Conservation (phyloP, 2,797 vertebrate genomes). For the Epinephelus malabaricus region DNA sequence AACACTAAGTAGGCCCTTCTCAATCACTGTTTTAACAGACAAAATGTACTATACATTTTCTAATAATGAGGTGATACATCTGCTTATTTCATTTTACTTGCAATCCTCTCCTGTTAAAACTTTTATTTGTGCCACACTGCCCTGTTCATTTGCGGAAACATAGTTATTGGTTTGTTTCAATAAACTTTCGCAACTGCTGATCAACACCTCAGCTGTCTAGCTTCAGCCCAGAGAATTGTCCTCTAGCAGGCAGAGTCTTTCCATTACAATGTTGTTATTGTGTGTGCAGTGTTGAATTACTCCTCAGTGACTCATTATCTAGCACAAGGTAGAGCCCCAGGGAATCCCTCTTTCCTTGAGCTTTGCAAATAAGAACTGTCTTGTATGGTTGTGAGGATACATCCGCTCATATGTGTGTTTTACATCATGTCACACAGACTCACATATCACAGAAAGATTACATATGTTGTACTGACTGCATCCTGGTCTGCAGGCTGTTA, state of each 20-base stretch:
- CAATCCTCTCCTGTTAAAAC: neutral
- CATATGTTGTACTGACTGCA: neutral
- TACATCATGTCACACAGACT: slow-evolving; percentile 3
- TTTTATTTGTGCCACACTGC: neutral
- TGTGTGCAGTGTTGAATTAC: neutral
- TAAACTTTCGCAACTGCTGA: neutral
- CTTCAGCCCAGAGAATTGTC: neutral
- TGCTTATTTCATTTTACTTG: neutral
- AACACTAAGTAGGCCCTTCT: too few species aligned
- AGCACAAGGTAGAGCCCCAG: neutral
- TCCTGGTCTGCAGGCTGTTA: neutral
- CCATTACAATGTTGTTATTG: neutral
- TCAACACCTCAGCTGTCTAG: neutral
- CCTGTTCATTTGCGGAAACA: neutral
- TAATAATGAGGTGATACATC: neutral
- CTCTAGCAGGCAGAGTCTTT: neutral
- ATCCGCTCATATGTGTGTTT: neutral
- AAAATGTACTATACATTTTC: neutral
- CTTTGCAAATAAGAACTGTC: neutral
- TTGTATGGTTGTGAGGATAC: neutral
- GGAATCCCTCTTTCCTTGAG: neutral
- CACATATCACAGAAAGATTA: neutral
- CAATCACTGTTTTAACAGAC: too few species aligned
- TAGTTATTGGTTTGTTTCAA: neutral
- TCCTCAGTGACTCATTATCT: slow-evolving; percentile 4